These are phyloP conservation scores for Acanthopleura granulata DNA, from an alignment of 2,888 invertebrate species.

Conservation along the genomic window DNA sequence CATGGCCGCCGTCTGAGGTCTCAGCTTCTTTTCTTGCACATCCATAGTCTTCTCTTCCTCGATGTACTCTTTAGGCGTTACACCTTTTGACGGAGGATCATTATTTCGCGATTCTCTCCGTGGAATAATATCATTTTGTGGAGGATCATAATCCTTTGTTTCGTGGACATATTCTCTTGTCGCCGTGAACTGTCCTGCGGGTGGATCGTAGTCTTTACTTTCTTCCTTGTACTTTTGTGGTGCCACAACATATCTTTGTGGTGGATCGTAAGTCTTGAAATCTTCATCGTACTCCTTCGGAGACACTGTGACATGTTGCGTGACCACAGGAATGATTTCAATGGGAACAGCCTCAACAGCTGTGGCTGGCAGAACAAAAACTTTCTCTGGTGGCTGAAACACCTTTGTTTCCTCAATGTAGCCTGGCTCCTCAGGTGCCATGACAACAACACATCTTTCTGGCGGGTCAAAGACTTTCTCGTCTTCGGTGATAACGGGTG, in stretches of 20 bases:
- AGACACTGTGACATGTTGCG: background rate
- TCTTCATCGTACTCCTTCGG: background rate
- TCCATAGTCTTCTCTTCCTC: too few relatives aligned
- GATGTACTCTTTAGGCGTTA: too few relatives aligned
- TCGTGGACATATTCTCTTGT: background rate
- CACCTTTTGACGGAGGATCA: too few relatives aligned
- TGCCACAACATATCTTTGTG: background rate
- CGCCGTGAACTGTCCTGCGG: background rate
- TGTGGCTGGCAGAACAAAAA: background rate
- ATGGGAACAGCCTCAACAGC: background rate
- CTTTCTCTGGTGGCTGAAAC: background rate
- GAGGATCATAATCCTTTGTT: background rate
- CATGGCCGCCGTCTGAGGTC: too few relatives aligned
- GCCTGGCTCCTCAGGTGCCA: background rate
- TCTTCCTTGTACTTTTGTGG: background rate
- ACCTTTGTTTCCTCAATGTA: slow-evolving; percentile 6
- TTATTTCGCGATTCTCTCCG: too few relatives aligned
- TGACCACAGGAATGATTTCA: background rate
- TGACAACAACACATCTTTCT: background rate
- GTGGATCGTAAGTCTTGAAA: background rate
- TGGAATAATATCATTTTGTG: background rate
- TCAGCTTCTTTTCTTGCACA: too few relatives aligned
- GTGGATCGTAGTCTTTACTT: background rate
- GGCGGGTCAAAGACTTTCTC: background rate
- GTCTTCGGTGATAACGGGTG: background rate